Evolutionary conservation across 2,888 invertebrate genomes (phyloP), one percentile per base, ranked within the genome.

Genomic region (Lampropteryx suffumata): DNA sequence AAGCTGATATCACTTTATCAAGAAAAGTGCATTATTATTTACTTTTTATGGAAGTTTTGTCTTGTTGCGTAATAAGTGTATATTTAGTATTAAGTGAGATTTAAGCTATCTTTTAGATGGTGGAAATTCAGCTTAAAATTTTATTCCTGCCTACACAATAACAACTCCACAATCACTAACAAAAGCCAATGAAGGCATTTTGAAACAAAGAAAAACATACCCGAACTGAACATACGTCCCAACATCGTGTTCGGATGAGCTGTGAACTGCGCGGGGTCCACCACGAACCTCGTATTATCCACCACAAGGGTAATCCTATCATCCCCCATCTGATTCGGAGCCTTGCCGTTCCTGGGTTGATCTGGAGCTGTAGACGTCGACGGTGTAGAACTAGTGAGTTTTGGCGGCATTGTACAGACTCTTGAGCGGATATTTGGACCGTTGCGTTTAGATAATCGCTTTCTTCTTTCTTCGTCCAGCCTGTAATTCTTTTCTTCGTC

Each of bases 201-300:
- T 4, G 3, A 17, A 17, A 17, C 17, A 24, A 24, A 24, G 24
- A 24, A 24, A 32, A 27, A 65, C 73, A 72, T 50, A 54, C 97
- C 97, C 8, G 97, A 96, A 76, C 97, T 97, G 72, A 99, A 99
- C 99, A 99, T 99, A 67, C 98, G 94, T n/a, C 99, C 99, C 26
- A 99, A 90, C 99, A 99, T 99, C 0, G 99, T 99, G 77, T 99
- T 98, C 0, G 99, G 98, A 84, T 99, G 97, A 1, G 97, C 96
- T 7, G 96, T 95, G 73, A 99, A 97, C 56, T 99, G 92, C 1
- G 96, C 94, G 4, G 97, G 97, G 82, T 99, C 98, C 13, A 99
- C 95, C 35, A 99, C 95, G 53, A 88, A 88, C 59, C 98, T 92
- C 0, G 98, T 98, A 70, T 97, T 97, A 75, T 99, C 99, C 9